Base-by-base conservation (phyloP, 2,888 invertebrate genomes). In the Drosophila gaucha region DNA sequence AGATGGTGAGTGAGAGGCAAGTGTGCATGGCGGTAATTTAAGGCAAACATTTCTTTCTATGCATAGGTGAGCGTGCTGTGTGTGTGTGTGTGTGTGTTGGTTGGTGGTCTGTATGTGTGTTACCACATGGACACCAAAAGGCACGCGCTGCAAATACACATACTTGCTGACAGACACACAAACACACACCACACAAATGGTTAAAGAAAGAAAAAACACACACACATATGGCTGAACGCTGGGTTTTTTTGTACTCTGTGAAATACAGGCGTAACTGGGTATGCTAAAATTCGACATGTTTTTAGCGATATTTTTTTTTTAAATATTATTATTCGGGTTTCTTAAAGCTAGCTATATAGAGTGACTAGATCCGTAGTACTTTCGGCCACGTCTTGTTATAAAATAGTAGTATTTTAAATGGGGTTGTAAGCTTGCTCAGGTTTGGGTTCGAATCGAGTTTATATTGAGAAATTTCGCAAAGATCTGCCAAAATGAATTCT, bases 11-110 rank as follows among this genome's bases (percentile, higher is more conserved):
- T 1, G 41, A n/a, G 38, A 12, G 46, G 3, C 18, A 51, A 35
- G 44, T 52, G 58, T 66, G 75, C 67, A 60, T 51, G 55, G 67
- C 67, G 75, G 76, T 83, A 83, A 78, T 78, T 83, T 83, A 78
- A 78, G 84, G 83, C 79, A 83, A 78, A 83, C 78, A 78, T 83
- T 78, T 78, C 76, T 78, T 83, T 79, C 83, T 71, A 62, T 78
- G 76, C 76, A 75, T 78, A 68, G 65, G 57, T 63, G 65, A 54
- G 56, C 18, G 49, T 8, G 58, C 5, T 9, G 35, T 6, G 38
- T 18, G 35, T 38, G 28, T 43, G 6, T 50, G 6, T 22, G 43
- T 56, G 20, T 43, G 31, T 33, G 41, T 46, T 50, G 28, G 50
- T 3, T 28, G 49, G 43, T 62, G 52, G 51, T 52, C 24, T 28